These are phyloP conservation scores for Drosophila kanekoi DNA, from an alignment of 2,888 invertebrate species.

Conservation along the genomic window DNA sequence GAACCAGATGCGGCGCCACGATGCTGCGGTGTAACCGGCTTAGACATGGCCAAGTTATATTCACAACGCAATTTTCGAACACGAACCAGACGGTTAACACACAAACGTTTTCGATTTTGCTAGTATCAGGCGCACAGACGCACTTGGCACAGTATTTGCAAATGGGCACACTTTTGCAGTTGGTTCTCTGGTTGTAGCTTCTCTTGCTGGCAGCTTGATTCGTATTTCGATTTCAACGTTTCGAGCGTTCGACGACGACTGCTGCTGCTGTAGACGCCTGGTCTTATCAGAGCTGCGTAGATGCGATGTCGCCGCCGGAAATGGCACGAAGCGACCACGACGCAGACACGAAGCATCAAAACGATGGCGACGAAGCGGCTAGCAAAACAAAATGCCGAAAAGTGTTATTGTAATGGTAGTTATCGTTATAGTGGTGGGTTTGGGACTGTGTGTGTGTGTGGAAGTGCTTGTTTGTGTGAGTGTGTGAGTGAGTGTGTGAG, in stretches of 20 bases:
- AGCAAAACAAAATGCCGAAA: conserved; percentile 75
- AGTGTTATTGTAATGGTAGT: conserved; percentile 58
- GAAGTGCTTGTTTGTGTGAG: conserved; percentile 2
- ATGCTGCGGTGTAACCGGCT: conserved; percentile 72
- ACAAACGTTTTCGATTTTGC: conserved; percentile 64
- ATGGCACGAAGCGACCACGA: conserved; percentile 26
- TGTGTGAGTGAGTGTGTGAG: background rate
- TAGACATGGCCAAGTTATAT: conserved; percentile 59
- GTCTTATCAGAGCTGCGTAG: conserved; percentile 58
- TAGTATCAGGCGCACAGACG: conserved; percentile 70
- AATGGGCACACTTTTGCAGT: conserved; percentile 11
- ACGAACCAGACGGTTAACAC: conserved; percentile 48
- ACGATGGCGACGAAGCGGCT: conserved; percentile 48
- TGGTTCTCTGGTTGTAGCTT: background rate
- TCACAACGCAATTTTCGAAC: conserved; percentile 45
- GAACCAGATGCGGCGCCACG: conserved; percentile 34
- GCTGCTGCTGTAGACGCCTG: conserved; percentile 34
- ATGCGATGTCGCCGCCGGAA: conserved; percentile 33
- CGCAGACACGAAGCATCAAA: conserved; percentile 36
- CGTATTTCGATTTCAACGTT: conserved; percentile 45
- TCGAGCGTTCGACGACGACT: conserved; percentile 65
- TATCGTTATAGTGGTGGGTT: conserved; percentile 5
- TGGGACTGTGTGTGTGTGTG: background rate
- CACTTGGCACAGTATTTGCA: conserved; percentile 38
- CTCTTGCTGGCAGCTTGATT: conserved; percentile 1